Evolutionary conservation across 2,113 vertebrate genomes (phyloP), one percentile per base, ranked within the genome.

Genomic region (Colistium nudipinnis): DNA sequence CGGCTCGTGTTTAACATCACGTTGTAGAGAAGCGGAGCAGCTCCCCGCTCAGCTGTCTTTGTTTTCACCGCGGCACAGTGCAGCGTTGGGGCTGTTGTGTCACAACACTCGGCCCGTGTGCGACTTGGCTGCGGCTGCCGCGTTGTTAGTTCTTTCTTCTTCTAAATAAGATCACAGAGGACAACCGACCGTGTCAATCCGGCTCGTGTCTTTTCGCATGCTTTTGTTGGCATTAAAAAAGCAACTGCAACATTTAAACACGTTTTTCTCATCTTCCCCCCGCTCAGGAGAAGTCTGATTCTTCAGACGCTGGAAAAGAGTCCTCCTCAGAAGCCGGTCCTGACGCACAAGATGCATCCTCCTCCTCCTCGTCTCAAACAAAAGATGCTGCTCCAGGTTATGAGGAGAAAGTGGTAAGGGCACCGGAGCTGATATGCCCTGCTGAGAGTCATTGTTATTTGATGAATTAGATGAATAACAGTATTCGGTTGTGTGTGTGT

Each of bases 371-470:
- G 38, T 91, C 94, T 38, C 91, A 93, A 80, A 93, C 94, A 63
- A 95, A 96, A 90, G 89, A 90, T 4, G 62, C 77, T 11, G 87
- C 92, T 76, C 93, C 95, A 27, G 96, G 93, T 0, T 99, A 99
- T 44, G 98, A 99, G 89, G 96, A 98, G 88, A 99, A 98, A 95
- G 96, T 98, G 96, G 98, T 99, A 93, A 86, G 88, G 80, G 66
- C 2, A 20, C 20, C 1, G 13, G 2, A 33, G 9, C n/a, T n/a
- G 7, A 13, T 3, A 25, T 30, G 11, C 14, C 4, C 13, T 20
- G 2, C 1, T 4, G 27, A 12, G 5, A 35, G n/a, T 27, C 43
- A 49, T 5, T 69, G n/a, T 31, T 61, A 1, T 43, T 49, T 4
- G 2, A 49, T 24, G 13, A 13, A 59, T 35, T 43, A 62, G 25